Evolutionary conservation across 1,140 invertebrate genomes (phyloP).

Genomic region (Papilio aristodemus): DNA sequence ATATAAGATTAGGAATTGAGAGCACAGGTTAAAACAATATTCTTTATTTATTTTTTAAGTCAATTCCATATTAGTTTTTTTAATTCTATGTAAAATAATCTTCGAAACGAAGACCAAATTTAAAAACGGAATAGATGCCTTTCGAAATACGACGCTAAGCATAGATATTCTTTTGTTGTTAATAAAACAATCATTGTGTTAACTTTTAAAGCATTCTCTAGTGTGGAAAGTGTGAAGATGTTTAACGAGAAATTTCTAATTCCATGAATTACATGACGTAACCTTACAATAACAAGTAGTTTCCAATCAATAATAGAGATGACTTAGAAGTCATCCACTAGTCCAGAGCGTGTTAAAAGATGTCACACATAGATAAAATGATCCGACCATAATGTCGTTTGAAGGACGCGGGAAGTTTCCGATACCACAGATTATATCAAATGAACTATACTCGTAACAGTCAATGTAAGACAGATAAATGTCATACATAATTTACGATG

Average conservation of each 20-base stretch:
- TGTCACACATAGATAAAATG: slow-evolving; percentile 19
- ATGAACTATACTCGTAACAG: not conserved
- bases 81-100: too few species aligned
- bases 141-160: too few species aligned
- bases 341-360: not conserved
- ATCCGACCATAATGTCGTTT: slow-evolving; percentile 22
- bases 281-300: not conserved
- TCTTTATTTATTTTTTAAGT: too few species aligned
- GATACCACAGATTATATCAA: not conserved
- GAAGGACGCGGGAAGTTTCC: slow-evolving; percentile 26
- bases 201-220: too few species aligned
- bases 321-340: not conserved
- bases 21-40: too few species aligned
- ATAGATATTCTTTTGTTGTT: too few species aligned
- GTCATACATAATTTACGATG: slow-evolving; percentile 10
- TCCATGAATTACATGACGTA: not conserved
- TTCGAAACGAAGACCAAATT: too few species aligned
- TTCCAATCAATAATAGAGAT: not conserved
- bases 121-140: too few species aligned
- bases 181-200: too few species aligned
- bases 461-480: not conserved
- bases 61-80: too few species aligned
- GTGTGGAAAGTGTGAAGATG: too few species aligned
- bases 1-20: too few species aligned
- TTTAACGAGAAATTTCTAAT: not conserved